phyloP scores from a whole-genome alignment of 2,888 invertebrate species.

The Mayetiola destructor region DNA sequence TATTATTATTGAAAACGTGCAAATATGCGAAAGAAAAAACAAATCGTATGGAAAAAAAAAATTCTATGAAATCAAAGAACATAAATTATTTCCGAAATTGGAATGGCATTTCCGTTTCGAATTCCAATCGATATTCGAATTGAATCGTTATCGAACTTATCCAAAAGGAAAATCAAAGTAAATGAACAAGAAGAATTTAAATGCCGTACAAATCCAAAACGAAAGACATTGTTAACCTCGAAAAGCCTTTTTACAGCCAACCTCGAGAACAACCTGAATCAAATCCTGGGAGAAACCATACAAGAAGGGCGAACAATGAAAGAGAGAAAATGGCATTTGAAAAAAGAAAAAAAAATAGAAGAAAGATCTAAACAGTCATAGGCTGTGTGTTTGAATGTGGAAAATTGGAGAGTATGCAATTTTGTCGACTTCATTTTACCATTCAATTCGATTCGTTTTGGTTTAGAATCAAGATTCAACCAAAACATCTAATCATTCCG shows the following conservation, averaged over 20 bases:
- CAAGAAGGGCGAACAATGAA: not conserved
- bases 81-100: no score
- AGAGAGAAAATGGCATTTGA: not conserved
- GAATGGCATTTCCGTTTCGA: not conserved
- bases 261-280: not conserved
- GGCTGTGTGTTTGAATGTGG: not conserved
- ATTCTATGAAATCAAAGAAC: not conserved
- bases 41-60: not conserved
- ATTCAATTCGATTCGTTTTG: not conserved
- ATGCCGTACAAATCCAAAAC: conserved; percentile 26
- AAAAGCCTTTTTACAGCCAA: conserved; percentile 15
- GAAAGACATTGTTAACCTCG: conserved; percentile 19
- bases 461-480: not conserved
- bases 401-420: not conserved
- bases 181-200: conserved; percentile 36
- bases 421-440: not conserved
- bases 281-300: not conserved
- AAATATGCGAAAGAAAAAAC: not conserved
- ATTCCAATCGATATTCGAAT: conserved; percentile 4
- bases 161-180: conserved; percentile 20
- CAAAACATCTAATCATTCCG: conserved; percentile 9
- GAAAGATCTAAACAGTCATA: no score
- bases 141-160: not conserved
- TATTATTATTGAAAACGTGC: not conserved
- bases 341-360: not conserved